Evolutionary conservation across 30 jellyfish, hydroid and myxozoan species (phyloP).

Genomic region (Morbakka virulenta): DNA sequence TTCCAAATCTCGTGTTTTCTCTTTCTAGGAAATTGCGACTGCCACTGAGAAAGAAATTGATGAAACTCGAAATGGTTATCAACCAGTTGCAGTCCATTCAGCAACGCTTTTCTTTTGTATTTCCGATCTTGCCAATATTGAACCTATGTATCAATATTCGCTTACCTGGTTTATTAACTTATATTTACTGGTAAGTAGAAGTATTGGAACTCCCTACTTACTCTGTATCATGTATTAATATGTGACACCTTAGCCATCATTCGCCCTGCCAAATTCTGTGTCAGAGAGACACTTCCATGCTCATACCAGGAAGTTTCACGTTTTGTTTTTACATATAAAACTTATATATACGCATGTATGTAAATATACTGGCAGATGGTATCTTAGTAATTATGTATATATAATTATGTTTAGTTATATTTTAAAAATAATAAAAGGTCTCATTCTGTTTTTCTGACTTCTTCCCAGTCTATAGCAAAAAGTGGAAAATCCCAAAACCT

Average conservation of each 20-base stretch:
- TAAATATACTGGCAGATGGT: no score
- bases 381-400: no score
- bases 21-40: slow-evolving; percentile 76
- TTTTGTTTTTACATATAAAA: no score
- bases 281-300: no score
- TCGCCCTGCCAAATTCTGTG: no score
- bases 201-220: background rate
- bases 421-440: no score
- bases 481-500: slow-evolving; percentile 74
- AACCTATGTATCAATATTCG: slow-evolving; percentile 98
- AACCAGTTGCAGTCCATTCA: slow-evolving; percentile 96
- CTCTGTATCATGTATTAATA: no score
- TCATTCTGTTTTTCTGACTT: background rate
- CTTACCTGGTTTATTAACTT: slow-evolving; percentile 92
- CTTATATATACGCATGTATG: no score
- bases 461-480: slow-evolving; percentile 84
- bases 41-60: slow-evolving; percentile 94
- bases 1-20: background rate
- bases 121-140: slow-evolving; percentile 95
- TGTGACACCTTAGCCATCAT: no score
- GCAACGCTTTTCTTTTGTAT: slow-evolving; percentile 91
- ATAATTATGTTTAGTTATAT: no score
- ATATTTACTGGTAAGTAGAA: slow-evolving; percentile 70
- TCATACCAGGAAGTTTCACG: no score
- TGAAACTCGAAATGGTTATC: slow-evolving; percentile 95